Evolutionary conservation across 2,113 vertebrate genomes (phyloP), one percentile per base, ranked within the genome.

Genomic region (Neotoma lepida): DNA sequence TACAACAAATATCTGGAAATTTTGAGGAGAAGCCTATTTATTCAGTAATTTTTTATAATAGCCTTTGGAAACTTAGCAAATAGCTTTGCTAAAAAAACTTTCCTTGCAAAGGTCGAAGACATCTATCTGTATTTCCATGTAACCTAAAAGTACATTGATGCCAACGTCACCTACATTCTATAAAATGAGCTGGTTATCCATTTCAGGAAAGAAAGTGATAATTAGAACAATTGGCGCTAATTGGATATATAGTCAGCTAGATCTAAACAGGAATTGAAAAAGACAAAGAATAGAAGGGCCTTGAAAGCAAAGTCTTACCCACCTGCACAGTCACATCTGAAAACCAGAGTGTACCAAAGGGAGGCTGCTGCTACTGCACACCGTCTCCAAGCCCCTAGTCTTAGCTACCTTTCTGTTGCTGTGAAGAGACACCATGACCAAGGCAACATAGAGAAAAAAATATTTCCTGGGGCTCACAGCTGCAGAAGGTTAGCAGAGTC

Each of bases 151-250:
- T 41, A 58, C 61, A 35, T 71, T 94, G 80, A 87, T 91, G 30
- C 84, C 51, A 68, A 68, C 77, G 22, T 76, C 39, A 82, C 61
- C 73, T 80, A 84, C 9, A 87, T 49, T 88, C 68, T 96, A 35
- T 58, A 30, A 96, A 94, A 84, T 93, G 63, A 92, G 81, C 66
- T 84, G 33, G n/a, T n/a, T 84, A 80, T 94, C 63, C 58, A 39
- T 73, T 96, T 96, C 58, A 77, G 63, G 30, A 74, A 39, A 91
- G 18, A 71, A 95, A 90, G 58, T 85, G 71, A 64, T 89, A 70
- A 89, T 91, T 93, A 46, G 77, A 86, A 88, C 56, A 91, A 94
- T 73, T 76, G 92, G 13, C 70, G 77, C 39, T 88, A 91, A 93
- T 87, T 86, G 64, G 71, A 77, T 78, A 9, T 89, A 39, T 94